Evolutionary conservation across 2,113 vertebrate genomes (phyloP).

Genomic region (Parus major): DNA sequence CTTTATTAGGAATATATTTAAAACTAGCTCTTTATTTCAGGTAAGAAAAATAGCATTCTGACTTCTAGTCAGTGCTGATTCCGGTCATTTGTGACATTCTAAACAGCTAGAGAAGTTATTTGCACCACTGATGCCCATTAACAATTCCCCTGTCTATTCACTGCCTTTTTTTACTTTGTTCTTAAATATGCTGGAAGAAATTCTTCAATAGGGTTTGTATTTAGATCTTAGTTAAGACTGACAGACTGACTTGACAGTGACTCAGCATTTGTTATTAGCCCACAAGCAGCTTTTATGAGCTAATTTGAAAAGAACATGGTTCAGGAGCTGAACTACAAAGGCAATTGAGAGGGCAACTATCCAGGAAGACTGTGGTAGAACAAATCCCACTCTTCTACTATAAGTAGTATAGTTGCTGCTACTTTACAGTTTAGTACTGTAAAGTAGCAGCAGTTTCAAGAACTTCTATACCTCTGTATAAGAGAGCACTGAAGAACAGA

Average conservation of each 20-base stretch:
- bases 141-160: not conserved
- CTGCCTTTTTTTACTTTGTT: not conserved
- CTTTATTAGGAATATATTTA: conserved; percentile 53
- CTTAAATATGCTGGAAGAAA: not conserved
- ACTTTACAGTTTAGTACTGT: conserved; percentile 10
- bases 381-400: not conserved
- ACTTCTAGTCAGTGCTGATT: conserved; percentile 39
- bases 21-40: conserved; percentile 49
- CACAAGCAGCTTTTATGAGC: not conserved
- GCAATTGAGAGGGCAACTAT: conserved; percentile 1
- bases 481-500: not conserved
- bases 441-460: not conserved
- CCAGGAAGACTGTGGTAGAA: conserved; percentile 11
- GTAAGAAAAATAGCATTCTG: conserved; percentile 62
- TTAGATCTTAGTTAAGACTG: not conserved
- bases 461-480: not conserved
- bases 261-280: not conserved
- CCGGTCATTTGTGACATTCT: not conserved
- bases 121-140: not conserved
- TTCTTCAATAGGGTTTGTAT: not conserved
- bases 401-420: too few species aligned
- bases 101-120: conserved; percentile 18
- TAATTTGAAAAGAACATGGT: not conserved
- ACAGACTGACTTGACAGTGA: not conserved
- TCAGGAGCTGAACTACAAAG: not conserved